Conservation (phyloP, 2,113 vertebrate genomes). For the Lycocorax pyrrhopterus region DNA sequence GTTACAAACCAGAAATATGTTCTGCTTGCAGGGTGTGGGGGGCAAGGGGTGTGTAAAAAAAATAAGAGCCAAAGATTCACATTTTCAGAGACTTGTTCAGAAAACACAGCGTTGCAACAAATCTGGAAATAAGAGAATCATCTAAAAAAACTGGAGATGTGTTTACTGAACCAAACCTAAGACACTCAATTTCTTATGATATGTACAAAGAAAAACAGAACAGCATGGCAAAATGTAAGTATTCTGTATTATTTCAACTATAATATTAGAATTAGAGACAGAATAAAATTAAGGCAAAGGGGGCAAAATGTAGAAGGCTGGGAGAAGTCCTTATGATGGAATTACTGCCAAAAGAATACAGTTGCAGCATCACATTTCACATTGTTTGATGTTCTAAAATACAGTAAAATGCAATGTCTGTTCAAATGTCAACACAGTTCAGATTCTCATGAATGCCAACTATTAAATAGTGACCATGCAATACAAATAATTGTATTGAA, state of each 20-base stretch:
- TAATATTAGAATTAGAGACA: neutral
- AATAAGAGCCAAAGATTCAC: neutral
- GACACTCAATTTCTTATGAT: neutral
- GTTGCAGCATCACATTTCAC: neutral
- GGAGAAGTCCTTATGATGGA: neutral
- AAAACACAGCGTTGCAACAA: neutral
- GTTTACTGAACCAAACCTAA: neutral
- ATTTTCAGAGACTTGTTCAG: neutral
- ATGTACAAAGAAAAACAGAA: neutral
- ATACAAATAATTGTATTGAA: neutral
- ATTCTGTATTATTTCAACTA: neutral
- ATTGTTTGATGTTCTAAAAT: neutral
- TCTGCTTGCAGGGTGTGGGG: rapidly evolving
- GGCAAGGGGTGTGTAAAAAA: neutral
- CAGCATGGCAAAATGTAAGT: neutral
- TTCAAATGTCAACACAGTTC: neutral
- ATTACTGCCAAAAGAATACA: neutral
- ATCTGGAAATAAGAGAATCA: neutral
- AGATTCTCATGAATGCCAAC: neutral
- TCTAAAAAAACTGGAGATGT: neutral
- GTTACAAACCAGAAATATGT: neutral
- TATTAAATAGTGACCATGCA: neutral
- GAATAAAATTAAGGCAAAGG: neutral
- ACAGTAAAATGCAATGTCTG: neutral
- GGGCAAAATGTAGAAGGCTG: neutral